Evolutionary conservation across 1,140 invertebrate species (phyloP).

Genomic region (Chrysomallon squamiferum): DNA sequence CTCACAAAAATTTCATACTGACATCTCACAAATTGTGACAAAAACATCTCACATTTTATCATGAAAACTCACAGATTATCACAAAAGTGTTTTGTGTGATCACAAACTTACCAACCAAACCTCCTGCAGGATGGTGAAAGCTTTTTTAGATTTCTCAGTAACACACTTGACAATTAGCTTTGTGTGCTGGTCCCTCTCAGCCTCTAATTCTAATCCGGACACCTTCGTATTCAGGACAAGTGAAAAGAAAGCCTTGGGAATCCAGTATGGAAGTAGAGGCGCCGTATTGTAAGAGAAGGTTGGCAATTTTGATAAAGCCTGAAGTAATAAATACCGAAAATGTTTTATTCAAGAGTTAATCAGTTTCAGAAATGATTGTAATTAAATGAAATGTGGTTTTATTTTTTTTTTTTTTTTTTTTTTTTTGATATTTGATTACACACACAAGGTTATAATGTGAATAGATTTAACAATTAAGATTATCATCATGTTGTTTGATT

Average conservation of each 20-base stretch:
- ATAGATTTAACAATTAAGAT: too few relatives aligned
- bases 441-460: too few relatives aligned
- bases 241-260: conserved; percentile 33
- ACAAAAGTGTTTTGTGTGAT: too few relatives aligned
- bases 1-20: too few relatives aligned
- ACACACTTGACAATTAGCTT: conserved; percentile 42
- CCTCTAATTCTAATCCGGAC: conserved; percentile 44
- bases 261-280: conserved; percentile 51
- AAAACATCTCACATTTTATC: too few relatives aligned
- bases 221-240: conserved; percentile 44
- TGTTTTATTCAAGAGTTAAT: background rate
- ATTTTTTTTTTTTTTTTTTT: too few relatives aligned
- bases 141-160: conserved; percentile 37
- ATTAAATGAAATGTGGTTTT: too few relatives aligned
- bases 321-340: conserved; percentile 11
- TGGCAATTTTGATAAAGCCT: conserved; percentile 50
- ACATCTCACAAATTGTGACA: too few relatives aligned
- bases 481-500: too few relatives aligned
- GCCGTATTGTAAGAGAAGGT: conserved; percentile 38
- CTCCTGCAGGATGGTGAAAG: conserved; percentile 22
- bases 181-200: conserved; percentile 39
- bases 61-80: too few relatives aligned
- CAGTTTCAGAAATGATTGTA: too few relatives aligned
- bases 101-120: conserved; percentile 49
- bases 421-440: too few relatives aligned